A percentile compares a stretch with the other conserved stretches of the same genome.
phyloP scores from a whole-genome alignment of 2,888 invertebrate species.

The Pseudococcus jackbeardsleyi region DNA sequence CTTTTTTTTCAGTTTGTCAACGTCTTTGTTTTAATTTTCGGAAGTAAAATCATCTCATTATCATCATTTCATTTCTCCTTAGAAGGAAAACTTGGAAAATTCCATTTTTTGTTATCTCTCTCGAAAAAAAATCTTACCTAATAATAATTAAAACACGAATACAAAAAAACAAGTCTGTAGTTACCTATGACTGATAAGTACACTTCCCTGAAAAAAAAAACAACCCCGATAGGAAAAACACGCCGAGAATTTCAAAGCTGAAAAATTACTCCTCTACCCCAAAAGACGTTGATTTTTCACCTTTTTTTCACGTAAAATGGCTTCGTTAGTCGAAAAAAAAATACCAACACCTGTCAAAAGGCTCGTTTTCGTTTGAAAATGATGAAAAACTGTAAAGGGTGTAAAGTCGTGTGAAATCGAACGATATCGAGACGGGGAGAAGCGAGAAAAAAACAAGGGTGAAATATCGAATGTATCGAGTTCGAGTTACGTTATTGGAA shows the following conservation, averaged over 20 bases:
- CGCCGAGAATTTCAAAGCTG: background rate
- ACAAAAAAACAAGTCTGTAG: background rate
- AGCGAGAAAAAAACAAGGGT: constrained; percentile 15
- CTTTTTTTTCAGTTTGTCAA: too few relatives aligned
- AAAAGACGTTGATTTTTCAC: background rate
- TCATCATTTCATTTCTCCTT: background rate
- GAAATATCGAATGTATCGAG: constrained; percentile 43
- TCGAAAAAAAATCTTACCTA: background rate
- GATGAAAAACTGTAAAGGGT: background rate
- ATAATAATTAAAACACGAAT: constrained; percentile 7
- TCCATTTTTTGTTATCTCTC: background rate
- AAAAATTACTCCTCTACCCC: background rate
- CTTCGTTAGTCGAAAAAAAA: constrained; percentile 45
- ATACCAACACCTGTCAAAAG: constrained; percentile 34
- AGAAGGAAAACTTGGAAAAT: background rate
- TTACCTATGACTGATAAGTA: background rate
- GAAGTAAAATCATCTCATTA: background rate
- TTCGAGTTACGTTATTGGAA: background rate
- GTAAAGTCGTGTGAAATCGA: background rate
- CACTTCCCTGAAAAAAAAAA: background rate
- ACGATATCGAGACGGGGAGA: background rate
- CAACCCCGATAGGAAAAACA: background rate
- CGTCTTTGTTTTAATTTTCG: too few relatives aligned
- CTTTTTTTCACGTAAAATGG: constrained; percentile 36
- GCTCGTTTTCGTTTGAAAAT: constrained; percentile 1